A percentile compares a stretch with the other conserved stretches of the same genome.
phyloP scores from a whole-genome alignment of 2,113 vertebrate species.

The Glareola pratincola region DNA sequence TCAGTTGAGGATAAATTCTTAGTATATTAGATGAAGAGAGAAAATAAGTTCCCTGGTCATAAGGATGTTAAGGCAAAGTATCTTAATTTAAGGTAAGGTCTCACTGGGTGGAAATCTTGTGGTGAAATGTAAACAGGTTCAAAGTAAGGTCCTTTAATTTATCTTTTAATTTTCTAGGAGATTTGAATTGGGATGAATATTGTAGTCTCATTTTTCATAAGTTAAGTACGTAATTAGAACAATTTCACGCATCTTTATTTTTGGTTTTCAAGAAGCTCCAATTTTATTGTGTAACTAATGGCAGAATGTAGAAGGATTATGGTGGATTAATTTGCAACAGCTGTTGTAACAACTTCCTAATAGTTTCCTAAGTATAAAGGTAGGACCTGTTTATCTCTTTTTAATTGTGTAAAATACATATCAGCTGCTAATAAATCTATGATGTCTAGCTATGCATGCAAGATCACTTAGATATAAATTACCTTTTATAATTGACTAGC shows the following conservation, averaged over 20 bases:
- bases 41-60: background rate
- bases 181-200: background rate
- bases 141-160: background rate
- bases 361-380: conserved; percentile 47
- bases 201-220: background rate
- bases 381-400: conserved; percentile 44
- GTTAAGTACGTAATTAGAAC: conserved; percentile 22
- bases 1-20: background rate
- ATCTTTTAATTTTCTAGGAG: background rate
- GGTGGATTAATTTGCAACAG: conserved; percentile 59
- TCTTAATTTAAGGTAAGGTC: background rate
- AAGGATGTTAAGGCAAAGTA: background rate
- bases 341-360: conserved; percentile 46
- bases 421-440: conserved; percentile 21
- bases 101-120: background rate
- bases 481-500: background rate
- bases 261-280: conserved; percentile 28
- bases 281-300: conserved; percentile 45
- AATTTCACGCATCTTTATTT: conserved; percentile 51
- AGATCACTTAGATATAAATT: conserved; percentile 15
- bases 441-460: background rate
- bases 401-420: conserved; percentile 7
- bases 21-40: background rate
- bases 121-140: background rate
- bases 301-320: conserved; percentile 30